A percentile compares a stretch with the other conserved stretches of the same genome.
phyloP scores from a whole-genome alignment of 2,113 vertebrate genomes.

The Grantiella picta region DNA sequence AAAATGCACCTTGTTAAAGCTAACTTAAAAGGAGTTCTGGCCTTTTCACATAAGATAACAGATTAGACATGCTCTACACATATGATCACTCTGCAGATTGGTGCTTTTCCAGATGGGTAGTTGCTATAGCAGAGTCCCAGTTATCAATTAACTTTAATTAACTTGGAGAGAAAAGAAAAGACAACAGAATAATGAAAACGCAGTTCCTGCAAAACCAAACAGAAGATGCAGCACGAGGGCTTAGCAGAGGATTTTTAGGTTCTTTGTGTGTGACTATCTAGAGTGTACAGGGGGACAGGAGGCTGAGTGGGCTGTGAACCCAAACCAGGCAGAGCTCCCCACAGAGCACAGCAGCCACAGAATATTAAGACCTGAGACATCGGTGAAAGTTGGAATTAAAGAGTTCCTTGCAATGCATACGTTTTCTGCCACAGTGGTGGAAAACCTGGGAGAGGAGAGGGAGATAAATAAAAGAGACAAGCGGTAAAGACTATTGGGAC shows the following conservation, averaged over 20 bases:
- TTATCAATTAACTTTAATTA: constrained; percentile 35
- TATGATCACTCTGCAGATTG: not conserved
- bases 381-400: not conserved
- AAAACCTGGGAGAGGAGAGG: not conserved
- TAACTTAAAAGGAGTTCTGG: not conserved
- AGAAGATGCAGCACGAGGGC: not conserved
- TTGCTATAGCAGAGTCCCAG: not conserved
- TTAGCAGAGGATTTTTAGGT: not conserved
- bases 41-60: not conserved
- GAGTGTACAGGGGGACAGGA: not conserved
- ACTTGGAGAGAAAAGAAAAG: not conserved
- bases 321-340: not conserved
- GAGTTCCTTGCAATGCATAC: not conserved
- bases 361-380: not conserved
- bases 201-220: not conserved
- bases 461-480: not conserved
- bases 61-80: not conserved
- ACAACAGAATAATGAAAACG: not conserved
- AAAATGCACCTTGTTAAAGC: not conserved
- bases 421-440: not conserved
- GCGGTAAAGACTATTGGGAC: not conserved
- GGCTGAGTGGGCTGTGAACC: not conserved
- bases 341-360: not conserved
- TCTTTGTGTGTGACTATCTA: not conserved
- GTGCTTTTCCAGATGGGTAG: not conserved